Evolutionary conservation across 2,113 vertebrate genomes (phyloP).

Genomic region (Gasterosteus aculeatus): DNA sequence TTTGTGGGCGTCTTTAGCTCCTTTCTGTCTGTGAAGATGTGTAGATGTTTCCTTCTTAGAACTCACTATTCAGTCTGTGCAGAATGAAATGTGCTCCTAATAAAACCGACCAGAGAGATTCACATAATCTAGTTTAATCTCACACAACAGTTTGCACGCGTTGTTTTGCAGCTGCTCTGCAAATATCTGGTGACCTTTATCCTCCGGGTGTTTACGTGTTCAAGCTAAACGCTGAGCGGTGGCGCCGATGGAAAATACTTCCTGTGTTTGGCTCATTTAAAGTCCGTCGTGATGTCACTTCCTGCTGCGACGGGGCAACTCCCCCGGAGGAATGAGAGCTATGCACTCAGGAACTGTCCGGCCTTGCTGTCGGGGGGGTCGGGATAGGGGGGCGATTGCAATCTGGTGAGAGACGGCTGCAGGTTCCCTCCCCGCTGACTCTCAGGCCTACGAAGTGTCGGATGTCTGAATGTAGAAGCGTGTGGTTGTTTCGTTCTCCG

Average conservation of each 20-base stretch:
- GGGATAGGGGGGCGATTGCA: conserved; percentile 47
- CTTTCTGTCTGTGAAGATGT: not conserved
- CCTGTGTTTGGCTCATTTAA: conserved; percentile 61
- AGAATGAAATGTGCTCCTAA: not conserved
- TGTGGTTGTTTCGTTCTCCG: conserved; percentile 5
- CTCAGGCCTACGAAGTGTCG: not conserved
- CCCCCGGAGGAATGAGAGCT: conserved; percentile 62
- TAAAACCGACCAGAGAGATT: not conserved
- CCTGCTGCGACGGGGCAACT: conserved; percentile 43
- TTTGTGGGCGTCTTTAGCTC: not conserved
- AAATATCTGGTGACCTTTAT: not conserved
- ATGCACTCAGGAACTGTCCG: conserved; percentile 55
- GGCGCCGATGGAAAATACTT: conserved; percentile 69
- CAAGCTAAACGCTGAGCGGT: conserved; percentile 16
- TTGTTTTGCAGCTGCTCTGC: not conserved
- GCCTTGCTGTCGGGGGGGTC: conserved; percentile 50
- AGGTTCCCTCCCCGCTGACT: conserved; percentile 28
- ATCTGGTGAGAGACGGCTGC: conserved; percentile 63
- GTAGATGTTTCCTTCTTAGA: not conserved
- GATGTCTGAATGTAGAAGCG: conserved; percentile 3
- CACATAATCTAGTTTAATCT: not conserved
- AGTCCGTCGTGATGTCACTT: conserved; percentile 69
- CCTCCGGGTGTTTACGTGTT: conserved; percentile 17
- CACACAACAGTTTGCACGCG: not conserved
- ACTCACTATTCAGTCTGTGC: not conserved